Conservation (phyloP, 2,888 invertebrate genomes). For the Aspidapion aeneum region DNA sequence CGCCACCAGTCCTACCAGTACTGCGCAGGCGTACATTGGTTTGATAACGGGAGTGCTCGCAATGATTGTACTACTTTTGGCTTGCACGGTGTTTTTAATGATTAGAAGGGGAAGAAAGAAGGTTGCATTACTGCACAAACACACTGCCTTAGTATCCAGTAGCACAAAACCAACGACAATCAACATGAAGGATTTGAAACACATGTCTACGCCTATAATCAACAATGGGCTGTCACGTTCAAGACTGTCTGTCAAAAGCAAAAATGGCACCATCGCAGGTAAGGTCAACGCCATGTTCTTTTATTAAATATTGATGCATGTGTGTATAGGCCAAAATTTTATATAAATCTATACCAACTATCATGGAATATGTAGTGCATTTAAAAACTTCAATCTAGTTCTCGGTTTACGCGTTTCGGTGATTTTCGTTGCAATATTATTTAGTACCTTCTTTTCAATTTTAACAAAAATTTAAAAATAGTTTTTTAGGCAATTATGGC, state of each 20-base stretch:
- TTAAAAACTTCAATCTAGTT: too few relatives aligned
- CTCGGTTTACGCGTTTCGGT: too few relatives aligned
- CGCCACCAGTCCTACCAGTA: slow-evolving; percentile 57
- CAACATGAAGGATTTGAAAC: slow-evolving; percentile 57
- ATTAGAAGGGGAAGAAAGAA: slow-evolving; percentile 61
- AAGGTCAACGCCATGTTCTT: too few relatives aligned
- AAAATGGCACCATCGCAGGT: slow-evolving; percentile 37
- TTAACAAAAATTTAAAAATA: too few relatives aligned
- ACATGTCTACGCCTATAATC: slow-evolving; percentile 56
- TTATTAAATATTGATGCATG: too few relatives aligned
- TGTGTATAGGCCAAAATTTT: too few relatives aligned
- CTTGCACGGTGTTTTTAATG: slow-evolving; percentile 63
- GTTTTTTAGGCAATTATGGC: too few relatives aligned
- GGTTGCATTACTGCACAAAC: slow-evolving; percentile 59
- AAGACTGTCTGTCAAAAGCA: slow-evolving; percentile 49
- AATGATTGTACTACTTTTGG: slow-evolving; percentile 61
- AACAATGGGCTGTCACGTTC: slow-evolving; percentile 54
- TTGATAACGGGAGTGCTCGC: slow-evolving; percentile 65
- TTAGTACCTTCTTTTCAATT: too few relatives aligned
- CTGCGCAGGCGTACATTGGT: slow-evolving; percentile 56
- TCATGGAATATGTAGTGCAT: too few relatives aligned
- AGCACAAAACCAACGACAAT: slow-evolving; percentile 54
- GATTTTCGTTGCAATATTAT: too few relatives aligned
- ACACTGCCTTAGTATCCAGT: slow-evolving; percentile 56
- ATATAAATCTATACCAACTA: too few relatives aligned